Evolutionary conservation across 2,888 invertebrate genomes (phyloP).

Genomic region (Heterodera filipjevi): DNA sequence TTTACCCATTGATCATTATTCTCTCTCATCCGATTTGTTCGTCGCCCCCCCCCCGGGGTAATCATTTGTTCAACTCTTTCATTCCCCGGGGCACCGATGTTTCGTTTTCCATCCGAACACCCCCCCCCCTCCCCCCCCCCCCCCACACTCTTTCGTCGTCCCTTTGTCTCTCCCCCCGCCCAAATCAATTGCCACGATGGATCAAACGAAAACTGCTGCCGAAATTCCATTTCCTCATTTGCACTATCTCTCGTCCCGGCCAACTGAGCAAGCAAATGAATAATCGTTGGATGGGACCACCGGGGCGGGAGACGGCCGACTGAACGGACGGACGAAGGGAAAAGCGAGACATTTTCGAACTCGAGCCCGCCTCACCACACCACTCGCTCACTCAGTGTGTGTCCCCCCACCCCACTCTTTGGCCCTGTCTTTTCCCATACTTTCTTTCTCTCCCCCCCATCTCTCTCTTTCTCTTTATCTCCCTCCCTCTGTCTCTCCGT

Average conservation of each 20-base stretch:
- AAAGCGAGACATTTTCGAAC: slow-evolving; percentile 7
- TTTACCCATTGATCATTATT: background rate
- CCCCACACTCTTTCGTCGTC: background rate
- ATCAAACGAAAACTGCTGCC: background rate
- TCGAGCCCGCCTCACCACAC: background rate
- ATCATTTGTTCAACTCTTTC: background rate
- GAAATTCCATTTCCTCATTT: background rate
- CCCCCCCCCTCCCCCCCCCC: no score
- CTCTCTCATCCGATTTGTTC: background rate
- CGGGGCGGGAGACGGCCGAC: background rate
- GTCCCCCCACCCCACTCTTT: background rate
- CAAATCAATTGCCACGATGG: background rate
- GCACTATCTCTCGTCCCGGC: background rate
- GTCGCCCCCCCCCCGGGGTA: background rate
- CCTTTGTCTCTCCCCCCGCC: background rate
- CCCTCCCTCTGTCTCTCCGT: background rate
- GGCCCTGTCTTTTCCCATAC: background rate
- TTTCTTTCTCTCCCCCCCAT: background rate
- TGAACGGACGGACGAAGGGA: background rate
- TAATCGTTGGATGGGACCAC: slow-evolving; percentile 13
- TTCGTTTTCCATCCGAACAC: background rate
- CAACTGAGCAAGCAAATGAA: background rate
- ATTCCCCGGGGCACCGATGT: background rate
- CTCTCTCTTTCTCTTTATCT: background rate
- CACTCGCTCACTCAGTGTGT: background rate